Percentiles rank a stretch among this genome's conserved stretches.
Evolutionary conservation across 2,888 invertebrate species (phyloP).

Genomic region (Eupithecia exiguata): DNA sequence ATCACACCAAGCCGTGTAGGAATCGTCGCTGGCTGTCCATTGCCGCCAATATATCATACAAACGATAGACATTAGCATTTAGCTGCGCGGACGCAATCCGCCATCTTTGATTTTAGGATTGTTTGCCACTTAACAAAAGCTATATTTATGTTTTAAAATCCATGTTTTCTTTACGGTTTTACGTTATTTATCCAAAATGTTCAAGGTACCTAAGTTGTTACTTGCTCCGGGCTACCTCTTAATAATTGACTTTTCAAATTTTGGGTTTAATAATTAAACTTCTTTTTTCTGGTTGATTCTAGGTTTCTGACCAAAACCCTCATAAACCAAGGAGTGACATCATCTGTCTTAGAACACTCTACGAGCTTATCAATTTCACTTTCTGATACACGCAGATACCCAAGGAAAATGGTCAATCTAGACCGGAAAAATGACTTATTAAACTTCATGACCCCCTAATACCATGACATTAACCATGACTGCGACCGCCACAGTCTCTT

Average conservation of each 20-base stretch:
- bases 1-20: conserved; percentile 42
- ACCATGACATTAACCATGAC: too few species aligned
- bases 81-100: conserved; percentile 61
- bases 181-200: neutral
- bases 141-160: neutral
- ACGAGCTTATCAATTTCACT: too few species aligned
- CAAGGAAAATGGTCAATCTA: too few species aligned
- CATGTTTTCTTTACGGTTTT: neutral
- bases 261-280: neutral
- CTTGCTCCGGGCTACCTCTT: too few species aligned
- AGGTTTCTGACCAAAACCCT: too few species aligned
- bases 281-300: too few species aligned
- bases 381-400: too few species aligned
- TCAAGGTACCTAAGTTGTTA: neutral
- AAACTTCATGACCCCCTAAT: too few species aligned
- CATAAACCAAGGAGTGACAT: too few species aligned
- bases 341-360: too few species aligned
- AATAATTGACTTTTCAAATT: neutral
- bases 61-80: conserved; percentile 70
- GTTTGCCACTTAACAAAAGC: conserved; percentile 8
- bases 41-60: conserved; percentile 77
- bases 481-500: too few species aligned
- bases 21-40: conserved; percentile 62
- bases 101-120: conserved; percentile 69
- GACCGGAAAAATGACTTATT: too few species aligned